Percentiles rank a stretch among this genome's conserved stretches.
Evolutionary conservation across 37 sponge, comb jelly and placozoan species (phyloP).

Genomic region (Crambe crambe): DNA sequence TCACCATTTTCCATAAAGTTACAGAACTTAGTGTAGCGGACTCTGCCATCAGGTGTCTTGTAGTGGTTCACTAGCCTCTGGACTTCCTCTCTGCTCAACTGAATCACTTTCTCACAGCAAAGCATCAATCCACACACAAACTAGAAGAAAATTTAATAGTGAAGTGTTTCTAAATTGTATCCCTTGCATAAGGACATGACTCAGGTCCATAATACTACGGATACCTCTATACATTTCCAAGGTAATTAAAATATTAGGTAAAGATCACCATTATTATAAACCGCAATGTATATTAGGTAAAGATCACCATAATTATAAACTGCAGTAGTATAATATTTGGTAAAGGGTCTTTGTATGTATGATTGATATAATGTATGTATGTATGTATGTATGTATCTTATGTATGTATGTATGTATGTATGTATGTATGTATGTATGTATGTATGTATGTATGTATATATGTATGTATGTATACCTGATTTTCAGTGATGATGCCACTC

Average conservation of each 20-base stretch:
- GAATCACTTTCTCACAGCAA: slow-evolving; percentile 62
- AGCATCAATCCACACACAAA: slow-evolving; percentile 80
- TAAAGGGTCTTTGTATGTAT: too few relatives aligned
- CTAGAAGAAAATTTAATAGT: not conserved
- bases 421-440: not conserved
- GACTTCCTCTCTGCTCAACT: slow-evolving; percentile 70
- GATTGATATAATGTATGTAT: too few relatives aligned
- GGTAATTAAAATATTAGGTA: too few relatives aligned
- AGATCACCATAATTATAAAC: too few relatives aligned
- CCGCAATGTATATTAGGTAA: not conserved
- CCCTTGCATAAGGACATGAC: too few relatives aligned
- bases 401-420: too few relatives aligned
- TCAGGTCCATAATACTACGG: too few relatives aligned
- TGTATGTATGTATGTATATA: not conserved
- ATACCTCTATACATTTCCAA: too few relatives aligned
- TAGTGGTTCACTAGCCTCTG: slow-evolving; percentile 63
- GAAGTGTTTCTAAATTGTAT: too few relatives aligned
- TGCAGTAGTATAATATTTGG: too few relatives aligned
- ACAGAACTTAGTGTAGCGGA: slow-evolving; percentile 87
- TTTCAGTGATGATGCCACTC: slow-evolving; percentile 91
- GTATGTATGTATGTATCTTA: too few relatives aligned
- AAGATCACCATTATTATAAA: not conserved
- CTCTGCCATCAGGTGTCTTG: slow-evolving; percentile 66
- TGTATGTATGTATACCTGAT: slow-evolving; percentile 55
- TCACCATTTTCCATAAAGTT: slow-evolving; percentile 87